A percentile compares a stretch with the other conserved stretches of the same genome.
Conservation (phyloP, 2,888 invertebrate genomes). For the Syrista parreyssii region DNA sequence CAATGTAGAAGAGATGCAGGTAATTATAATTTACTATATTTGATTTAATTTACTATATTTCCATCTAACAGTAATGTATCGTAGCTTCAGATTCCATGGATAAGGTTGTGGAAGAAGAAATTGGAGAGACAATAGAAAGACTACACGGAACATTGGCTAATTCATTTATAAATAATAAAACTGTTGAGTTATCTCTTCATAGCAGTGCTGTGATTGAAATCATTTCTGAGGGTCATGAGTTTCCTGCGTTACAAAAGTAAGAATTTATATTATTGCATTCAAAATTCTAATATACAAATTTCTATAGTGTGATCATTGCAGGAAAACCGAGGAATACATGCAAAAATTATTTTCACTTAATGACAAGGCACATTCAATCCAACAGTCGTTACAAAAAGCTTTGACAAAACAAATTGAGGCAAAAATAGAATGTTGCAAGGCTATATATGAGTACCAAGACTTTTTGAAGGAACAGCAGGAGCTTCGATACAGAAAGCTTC, state of each 20-base stretch:
- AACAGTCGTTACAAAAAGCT: slow-evolving; percentile 27
- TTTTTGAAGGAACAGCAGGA: slow-evolving; percentile 40
- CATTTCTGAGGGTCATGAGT: slow-evolving; percentile 23
- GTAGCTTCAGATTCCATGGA: not conserved
- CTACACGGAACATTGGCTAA: slow-evolving; percentile 28
- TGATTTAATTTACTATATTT: not conserved
- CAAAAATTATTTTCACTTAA: slow-evolving; percentile 33
- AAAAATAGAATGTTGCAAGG: slow-evolving; percentile 35
- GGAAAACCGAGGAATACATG: slow-evolving; percentile 32
- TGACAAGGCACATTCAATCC: slow-evolving; percentile 25
- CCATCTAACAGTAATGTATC: not conserved
- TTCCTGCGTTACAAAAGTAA: slow-evolving; percentile 31
- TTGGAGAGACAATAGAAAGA: slow-evolving; percentile 11
- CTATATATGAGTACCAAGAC: slow-evolving; percentile 31
- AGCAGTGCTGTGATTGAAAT: slow-evolving; percentile 35
- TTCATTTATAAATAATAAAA: slow-evolving; percentile 26
- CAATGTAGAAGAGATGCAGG: slow-evolving; percentile 29
- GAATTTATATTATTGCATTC: not conserved
- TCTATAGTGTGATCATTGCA: slow-evolving; percentile 17
- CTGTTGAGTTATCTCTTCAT: slow-evolving; percentile 34
- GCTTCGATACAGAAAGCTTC: slow-evolving; percentile 24
- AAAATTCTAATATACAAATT: slow-evolving; percentile 3
- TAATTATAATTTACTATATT: slow-evolving; percentile 23
- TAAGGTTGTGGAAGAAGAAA: slow-evolving; percentile 3
- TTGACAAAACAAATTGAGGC: slow-evolving; percentile 30